These are phyloP conservation scores for Prenolepis imparis DNA, from an alignment of 2,888 invertebrate species.

Conservation along the genomic window DNA sequence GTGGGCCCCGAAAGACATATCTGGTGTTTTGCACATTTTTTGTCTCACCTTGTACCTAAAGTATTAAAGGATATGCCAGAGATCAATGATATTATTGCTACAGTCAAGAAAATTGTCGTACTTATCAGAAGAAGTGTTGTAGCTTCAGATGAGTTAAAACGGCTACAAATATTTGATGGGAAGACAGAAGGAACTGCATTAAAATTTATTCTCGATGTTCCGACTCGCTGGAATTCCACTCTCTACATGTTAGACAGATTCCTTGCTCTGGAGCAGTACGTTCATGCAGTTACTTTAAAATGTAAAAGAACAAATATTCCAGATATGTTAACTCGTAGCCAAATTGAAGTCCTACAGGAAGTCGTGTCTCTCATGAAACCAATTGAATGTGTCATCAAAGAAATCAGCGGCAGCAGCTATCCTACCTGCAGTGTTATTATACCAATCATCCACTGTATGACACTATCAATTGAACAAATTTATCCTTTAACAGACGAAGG, in stretches of 20 bases:
- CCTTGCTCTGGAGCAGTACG: not conserved
- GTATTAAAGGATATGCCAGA: no score
- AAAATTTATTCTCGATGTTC: not conserved
- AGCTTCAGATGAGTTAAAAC: not conserved
- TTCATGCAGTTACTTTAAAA: not conserved
- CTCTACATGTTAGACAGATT: constrained; percentile 1
- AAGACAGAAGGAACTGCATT: not conserved
- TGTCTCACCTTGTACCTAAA: no score
- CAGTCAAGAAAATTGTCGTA: not conserved
- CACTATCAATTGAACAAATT: not conserved
- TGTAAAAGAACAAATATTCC: not conserved
- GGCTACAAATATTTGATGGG: not conserved
- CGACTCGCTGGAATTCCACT: not conserved
- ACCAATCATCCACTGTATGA: not conserved
- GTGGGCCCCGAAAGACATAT: no score
- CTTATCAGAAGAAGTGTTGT: constrained; percentile 1
- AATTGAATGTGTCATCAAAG: not conserved
- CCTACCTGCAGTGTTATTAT: not conserved
- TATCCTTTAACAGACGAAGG: not conserved
- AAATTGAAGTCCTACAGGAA: not conserved
- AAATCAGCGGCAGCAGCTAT: not conserved
- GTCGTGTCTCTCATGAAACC: not conserved
- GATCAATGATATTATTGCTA: no score
- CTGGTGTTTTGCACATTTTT: no score
- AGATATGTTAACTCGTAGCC: not conserved